A percentile compares a stretch with the other conserved stretches of the same genome.
These are phyloP conservation scores for Drosophila takahashii DNA, from an alignment of 1,140 invertebrate genomes.

Conservation along the genomic window DNA sequence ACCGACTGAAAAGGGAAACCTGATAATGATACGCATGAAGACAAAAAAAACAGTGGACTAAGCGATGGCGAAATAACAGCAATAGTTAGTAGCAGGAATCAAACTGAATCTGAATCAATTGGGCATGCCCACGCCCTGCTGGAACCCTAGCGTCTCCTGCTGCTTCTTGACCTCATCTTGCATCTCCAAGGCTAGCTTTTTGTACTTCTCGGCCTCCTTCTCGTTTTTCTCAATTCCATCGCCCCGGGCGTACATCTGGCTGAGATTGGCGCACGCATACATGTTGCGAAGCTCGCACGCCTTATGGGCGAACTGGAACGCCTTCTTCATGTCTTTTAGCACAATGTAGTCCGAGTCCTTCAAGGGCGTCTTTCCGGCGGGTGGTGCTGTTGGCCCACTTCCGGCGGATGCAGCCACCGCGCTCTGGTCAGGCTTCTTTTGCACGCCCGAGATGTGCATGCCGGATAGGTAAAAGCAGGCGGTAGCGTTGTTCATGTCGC, in stretches of 20 bases:
- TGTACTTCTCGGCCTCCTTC: constrained; percentile 90
- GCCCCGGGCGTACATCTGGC: constrained; percentile 89
- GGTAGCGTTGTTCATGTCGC: constrained; percentile 88
- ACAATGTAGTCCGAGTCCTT: constrained; percentile 86
- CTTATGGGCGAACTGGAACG: constrained; percentile 90
- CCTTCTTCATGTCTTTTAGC: constrained; percentile 90
- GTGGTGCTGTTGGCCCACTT: neutral
- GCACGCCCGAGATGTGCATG: constrained; percentile 90
- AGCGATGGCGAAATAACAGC: neutral
- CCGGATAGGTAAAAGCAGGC: constrained; percentile 93
- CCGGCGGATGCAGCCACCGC: constrained; percentile 11
- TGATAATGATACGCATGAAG: constrained; percentile 7
- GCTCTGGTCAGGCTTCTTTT: constrained; percentile 84
- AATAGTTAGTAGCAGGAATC: neutral
- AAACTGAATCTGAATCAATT: constrained; percentile 39
- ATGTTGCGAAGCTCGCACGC: constrained; percentile 93
- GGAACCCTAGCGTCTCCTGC: constrained; percentile 87
- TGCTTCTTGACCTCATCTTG: constrained; percentile 88
- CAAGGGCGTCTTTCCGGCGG: constrained; percentile 17
- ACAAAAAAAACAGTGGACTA: constrained; percentile 26
- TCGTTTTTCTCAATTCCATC: constrained; percentile 90
- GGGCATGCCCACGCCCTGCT: constrained; percentile 86
- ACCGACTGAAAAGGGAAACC: constrained; percentile 13
- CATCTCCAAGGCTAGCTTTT: constrained; percentile 89
- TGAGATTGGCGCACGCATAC: constrained; percentile 94